Evolutionary conservation across 2,888 invertebrate genomes (phyloP), one percentile per base, ranked within the genome.

Genomic region (Apamea crenata): DNA sequence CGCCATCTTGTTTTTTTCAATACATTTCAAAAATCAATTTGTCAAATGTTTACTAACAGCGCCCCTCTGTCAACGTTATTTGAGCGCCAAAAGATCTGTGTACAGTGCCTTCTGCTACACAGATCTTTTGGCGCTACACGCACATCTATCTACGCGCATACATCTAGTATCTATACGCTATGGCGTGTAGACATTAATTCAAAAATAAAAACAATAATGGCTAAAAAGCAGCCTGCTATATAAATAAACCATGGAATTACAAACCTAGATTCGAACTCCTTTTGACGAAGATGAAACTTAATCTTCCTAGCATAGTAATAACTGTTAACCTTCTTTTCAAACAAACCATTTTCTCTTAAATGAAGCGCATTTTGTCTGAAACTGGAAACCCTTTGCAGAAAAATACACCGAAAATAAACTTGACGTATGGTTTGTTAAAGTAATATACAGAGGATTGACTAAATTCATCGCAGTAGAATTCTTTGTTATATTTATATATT

Each of bases 361-460:
- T 78, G 77, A 29, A 88, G 74, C 0, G 79, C 68, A 89, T 77
- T 68, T 74, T 80, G 18, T 77, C 68, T 0, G 81, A 66, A 56
- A 90, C 14, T 18, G 89, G 89, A 56, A 77, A 90, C 0, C 86
- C 89, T 77, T 90, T 90, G 32, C 86, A 40, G 40, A 40, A 40
- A 40, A 40, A 40, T 40, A 7, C 7, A 40, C 6, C 40, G 7
- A 40, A 40, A 84, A 79, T 83, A 50, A 73, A 74, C 70, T 74
- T 84, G 36, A 7, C 70, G 50, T 63, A 82, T 7, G 75, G 79
- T 53, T 82, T 80, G 0, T 81, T 29, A 29, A 88, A 85, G 59
- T 40, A 75, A 81, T 84, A 83, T 6, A 88, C 1, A 21, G 18
- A 0, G 10, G 84, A 12, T 0, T 16, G 6, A 29, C 89, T 86